Percentiles rank a stretch among this genome's conserved stretches.
Evolutionary conservation across 92 coral and sea anemone genomes (phyloP).

Genomic region (Palythoa heliodiscus): DNA sequence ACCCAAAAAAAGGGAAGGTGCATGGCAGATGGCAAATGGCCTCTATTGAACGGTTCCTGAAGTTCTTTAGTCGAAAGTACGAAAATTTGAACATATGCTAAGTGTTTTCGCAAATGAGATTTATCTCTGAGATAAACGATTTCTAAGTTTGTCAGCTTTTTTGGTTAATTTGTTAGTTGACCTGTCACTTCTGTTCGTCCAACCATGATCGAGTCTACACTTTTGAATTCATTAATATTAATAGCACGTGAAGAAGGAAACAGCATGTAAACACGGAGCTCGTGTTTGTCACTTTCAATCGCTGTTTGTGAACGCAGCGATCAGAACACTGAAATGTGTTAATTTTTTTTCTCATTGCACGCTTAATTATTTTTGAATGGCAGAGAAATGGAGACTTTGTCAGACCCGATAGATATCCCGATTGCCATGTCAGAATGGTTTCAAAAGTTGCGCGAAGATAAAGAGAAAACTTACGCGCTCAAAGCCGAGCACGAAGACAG

Average conservation of each 20-base stretch:
- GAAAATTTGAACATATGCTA: background rate
- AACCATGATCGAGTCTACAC: constrained; percentile 29
- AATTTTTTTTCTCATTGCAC: background rate
- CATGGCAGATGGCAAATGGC: too few species aligned
- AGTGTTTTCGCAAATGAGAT: background rate
- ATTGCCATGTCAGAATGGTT: constrained; percentile 44
- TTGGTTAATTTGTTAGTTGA: background rate
- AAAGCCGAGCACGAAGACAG: constrained; percentile 39
- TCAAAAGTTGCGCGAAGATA: constrained; percentile 41
- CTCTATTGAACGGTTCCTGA: background rate
- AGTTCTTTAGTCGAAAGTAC: background rate
- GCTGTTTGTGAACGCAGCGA: constrained; percentile 42
- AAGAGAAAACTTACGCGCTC: constrained; percentile 33
- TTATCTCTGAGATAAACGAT: background rate
- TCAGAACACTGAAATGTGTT: background rate
- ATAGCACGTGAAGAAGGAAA: constrained; percentile 47
- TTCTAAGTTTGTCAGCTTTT: background rate
- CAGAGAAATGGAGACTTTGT: constrained; percentile 29
- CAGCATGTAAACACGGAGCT: constrained; percentile 40
- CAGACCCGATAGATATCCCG: constrained; percentile 32
- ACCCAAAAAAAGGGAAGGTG: too few species aligned
- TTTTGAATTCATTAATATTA: constrained; percentile 34
- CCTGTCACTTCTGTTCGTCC: constrained; percentile 31
- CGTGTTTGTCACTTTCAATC: constrained; percentile 44
- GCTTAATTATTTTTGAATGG: background rate